Evolutionary conservation across 1,140 invertebrate species (phyloP).

Genomic region (Bombyx mandarina): DNA sequence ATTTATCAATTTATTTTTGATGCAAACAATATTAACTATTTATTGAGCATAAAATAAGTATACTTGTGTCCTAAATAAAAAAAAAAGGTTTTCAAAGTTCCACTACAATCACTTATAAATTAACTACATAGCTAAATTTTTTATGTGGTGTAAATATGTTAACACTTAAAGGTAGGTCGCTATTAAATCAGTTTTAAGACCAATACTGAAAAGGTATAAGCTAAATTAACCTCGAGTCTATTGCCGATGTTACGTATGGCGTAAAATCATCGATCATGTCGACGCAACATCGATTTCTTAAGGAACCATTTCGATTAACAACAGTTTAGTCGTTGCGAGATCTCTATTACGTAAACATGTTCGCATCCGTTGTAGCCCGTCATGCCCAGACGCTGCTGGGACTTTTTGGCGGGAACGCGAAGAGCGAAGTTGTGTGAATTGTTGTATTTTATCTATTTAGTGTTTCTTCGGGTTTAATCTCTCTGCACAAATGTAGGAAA

Average conservation of each 20-base stretch:
- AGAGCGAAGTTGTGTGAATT: too few relatives aligned
- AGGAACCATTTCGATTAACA: conserved; percentile 18
- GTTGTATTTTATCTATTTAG: not conserved
- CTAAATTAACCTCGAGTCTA: conserved; percentile 56
- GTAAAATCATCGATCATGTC: not conserved
- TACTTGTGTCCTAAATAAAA: too few relatives aligned
- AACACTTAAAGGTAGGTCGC: conserved; percentile 48
- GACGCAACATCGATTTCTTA: not conserved
- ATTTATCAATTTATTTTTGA: too few relatives aligned
- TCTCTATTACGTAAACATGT: conserved; percentile 23
- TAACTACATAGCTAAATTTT: conserved; percentile 57
- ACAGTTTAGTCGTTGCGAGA: conserved; percentile 28
- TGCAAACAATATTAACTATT: too few relatives aligned
- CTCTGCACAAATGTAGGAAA: too few relatives aligned
- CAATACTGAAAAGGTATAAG: conserved; percentile 65
- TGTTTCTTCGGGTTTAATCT: not conserved
- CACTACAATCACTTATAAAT: conserved; percentile 14
- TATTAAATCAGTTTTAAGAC: conserved; percentile 50
- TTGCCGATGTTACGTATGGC: conserved; percentile 52
- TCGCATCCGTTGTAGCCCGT: conserved; percentile 14
- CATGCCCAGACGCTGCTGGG: conserved; percentile 16
- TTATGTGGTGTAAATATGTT: conserved; percentile 59
- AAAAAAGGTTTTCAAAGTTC: too few relatives aligned
- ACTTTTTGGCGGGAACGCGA: not conserved
- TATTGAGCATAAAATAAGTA: too few relatives aligned